Base-by-base conservation (phyloP, 2,797 vertebrate genomes). In the Cottoperca gobio region DNA sequence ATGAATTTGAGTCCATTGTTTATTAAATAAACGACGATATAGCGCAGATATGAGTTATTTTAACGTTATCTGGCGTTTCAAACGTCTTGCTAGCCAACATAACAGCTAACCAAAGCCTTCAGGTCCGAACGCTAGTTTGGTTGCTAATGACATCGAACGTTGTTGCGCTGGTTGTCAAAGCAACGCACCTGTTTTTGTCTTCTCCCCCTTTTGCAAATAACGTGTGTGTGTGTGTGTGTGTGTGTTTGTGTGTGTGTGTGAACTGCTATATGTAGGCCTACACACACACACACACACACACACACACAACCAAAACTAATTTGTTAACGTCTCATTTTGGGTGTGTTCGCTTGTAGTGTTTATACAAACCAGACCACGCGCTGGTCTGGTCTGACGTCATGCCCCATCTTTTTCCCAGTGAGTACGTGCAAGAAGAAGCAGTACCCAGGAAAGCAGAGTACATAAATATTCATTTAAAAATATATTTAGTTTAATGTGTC, bases 1-100 rank as follows among this genome's bases (percentile, higher is more conserved):
- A 81, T 48, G 83, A 84, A 4, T 81, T 79, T 0, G 92, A 88
- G 35, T 99, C 97, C 98, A 99, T 98, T 3, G 0, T 75, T 3
- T 0, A 1, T 11, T 14, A 35, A 2, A 12, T 9, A 14, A 55
- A n/a, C 24, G 0, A 26, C 6, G 31, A 23, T 17, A 21, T 10
- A 1, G 2, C 2, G 3, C 14, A 23, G 0, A 54, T 53, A 33
- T 28, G 0, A 16, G 0, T 6, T 28, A n/a, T 5, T 2, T 5
- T 3, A 16, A 8, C 2, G 40, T 42, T 61, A 16, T 13, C n/a
- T 21, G 11, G 2, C 4, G 7, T 43, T 31, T 39, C 8, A 10
- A 31, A 8, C 50, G 54, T 11, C 4, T 3, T 37, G 28, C 43
- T 42, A 63, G 54, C 49, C 59, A 76, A 10, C 33, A 8, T 0